A percentile compares a stretch with the other conserved stretches of the same genome.
phyloP scores from a whole-genome alignment of 2,888 invertebrate species.

The Drosophila diplacantha region DNA sequence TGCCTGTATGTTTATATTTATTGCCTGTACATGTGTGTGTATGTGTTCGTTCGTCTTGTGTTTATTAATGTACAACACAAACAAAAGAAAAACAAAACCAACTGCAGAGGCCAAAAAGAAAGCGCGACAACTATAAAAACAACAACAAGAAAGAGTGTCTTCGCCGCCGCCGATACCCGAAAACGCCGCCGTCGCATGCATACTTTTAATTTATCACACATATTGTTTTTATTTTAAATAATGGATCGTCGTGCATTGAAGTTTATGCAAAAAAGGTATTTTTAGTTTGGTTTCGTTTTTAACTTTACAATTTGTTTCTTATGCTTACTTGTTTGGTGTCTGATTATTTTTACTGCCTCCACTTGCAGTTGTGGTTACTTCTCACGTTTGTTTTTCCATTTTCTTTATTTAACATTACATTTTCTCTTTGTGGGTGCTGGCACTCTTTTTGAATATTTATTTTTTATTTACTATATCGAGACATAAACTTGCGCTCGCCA shows the following conservation, averaged over 20 bases:
- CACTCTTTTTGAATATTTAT: background rate
- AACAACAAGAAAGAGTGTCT: conserved; percentile 50
- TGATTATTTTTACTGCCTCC: conserved; percentile 5
- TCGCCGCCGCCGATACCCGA: conserved; percentile 45
- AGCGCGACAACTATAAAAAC: conserved; percentile 62
- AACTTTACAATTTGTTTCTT: conserved; percentile 29
- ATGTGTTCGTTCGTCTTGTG: conserved; percentile 45
- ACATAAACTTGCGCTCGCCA: conserved; percentile 29
- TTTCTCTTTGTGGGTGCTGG: background rate
- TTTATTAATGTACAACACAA: conserved; percentile 43
- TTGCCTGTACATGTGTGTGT: conserved; percentile 50
- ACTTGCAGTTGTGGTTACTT: conserved; percentile 3
- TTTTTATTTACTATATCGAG: conserved; percentile 8
- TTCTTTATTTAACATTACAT: background rate
- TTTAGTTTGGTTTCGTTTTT: conserved; percentile 57
- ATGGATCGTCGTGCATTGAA: conserved; percentile 89
- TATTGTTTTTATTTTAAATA: conserved; percentile 79
- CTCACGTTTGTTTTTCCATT: background rate
- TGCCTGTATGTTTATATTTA: conserved; percentile 56
- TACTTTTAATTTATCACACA: conserved; percentile 76
- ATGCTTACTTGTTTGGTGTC: conserved; percentile 6
- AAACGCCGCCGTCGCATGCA: conserved; percentile 71
- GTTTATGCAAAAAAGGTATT: conserved; percentile 90
- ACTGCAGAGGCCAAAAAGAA: conserved; percentile 36
- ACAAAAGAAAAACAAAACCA: conserved; percentile 21